These are phyloP conservation scores for Antheraea mylitta DNA, from an alignment of 1,140 invertebrate species.

Conservation along the genomic window DNA sequence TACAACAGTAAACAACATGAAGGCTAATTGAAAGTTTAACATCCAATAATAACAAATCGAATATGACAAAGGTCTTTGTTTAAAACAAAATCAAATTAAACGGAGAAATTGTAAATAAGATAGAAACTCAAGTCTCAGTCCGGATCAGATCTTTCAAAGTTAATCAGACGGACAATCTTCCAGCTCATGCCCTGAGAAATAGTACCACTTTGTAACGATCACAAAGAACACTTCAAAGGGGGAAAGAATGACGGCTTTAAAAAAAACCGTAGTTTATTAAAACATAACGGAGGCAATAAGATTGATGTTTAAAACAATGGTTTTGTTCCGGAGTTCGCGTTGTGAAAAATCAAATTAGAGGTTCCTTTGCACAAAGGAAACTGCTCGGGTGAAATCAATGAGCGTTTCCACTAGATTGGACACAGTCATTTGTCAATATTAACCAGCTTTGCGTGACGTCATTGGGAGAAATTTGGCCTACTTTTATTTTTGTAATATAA, in stretches of 20 bases:
- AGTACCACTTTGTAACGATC: constrained; percentile 34
- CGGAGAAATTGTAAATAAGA: not conserved
- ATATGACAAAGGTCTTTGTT: not conserved
- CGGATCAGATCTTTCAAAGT: constrained; percentile 22
- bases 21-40: not conserved
- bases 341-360: not conserved
- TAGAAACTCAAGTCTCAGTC: constrained; percentile 4
- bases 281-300: constrained; percentile 15
- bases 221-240: constrained; percentile 34
- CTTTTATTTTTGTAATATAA: not conserved
- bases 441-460: constrained; percentile 1
- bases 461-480: not conserved
- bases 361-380: constrained; percentile 8
- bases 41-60: not conserved
- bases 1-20: not conserved
- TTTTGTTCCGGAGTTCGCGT: not conserved
- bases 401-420: constrained; percentile 11
- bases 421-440: constrained; percentile 8
- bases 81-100: not conserved
- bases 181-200: constrained; percentile 32
- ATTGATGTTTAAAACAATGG: not conserved
- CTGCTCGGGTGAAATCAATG: constrained; percentile 10
- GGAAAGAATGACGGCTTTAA: constrained; percentile 14
- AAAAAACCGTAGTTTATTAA: constrained; percentile 24
- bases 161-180: constrained; percentile 41